Evolutionary conservation across 1,140 invertebrate genomes (phyloP), one percentile per base, ranked within the genome.

Genomic region (Monomorium pharaonis): DNA sequence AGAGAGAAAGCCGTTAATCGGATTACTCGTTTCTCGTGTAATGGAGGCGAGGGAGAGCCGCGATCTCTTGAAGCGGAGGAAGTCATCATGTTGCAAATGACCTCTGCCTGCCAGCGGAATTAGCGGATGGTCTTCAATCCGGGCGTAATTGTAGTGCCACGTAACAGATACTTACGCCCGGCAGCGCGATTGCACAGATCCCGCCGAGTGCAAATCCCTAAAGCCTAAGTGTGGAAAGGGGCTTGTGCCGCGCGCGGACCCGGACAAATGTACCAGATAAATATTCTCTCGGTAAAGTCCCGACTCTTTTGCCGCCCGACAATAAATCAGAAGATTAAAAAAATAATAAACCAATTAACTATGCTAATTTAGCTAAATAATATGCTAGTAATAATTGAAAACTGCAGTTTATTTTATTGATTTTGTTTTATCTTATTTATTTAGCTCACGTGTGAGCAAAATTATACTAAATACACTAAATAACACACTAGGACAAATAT

Each of bases 81-180:
- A 89, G 88, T 89, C 88, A 89, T 89, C 89, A 77, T 85, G 89
- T 88, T 90, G 88, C 85, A 90, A 90, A 90, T 84, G 88, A 90
- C 88, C 86, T 88, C 88, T 90, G 88, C 30, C 89, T 90, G 84
- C 86, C 72, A 49, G 60, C 86, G 63, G 63, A 90, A 90, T 90
- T 90, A 88, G 72, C 88, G 77, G 86, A 90, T 89, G 77, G 47
- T 88, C 88, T 88, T 90, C 88, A 84, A 89, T 90, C 70, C 81
- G 51, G 21, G 37, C 58, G 85, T 90, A 90, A 89, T 89, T 89
- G 85, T 65, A 87, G 85, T 89, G 67, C 85, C 89, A 75, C 85
- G 88, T 89, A 89, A 90, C 56, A 90, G 89, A 90, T 87, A 89
- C 89, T 87, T 87, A 84, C 89, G 88, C 87, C 72, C 74, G 67